These are phyloP conservation scores for Lithosia quadra DNA, from an alignment of 2,888 invertebrate species.

Conservation along the genomic window DNA sequence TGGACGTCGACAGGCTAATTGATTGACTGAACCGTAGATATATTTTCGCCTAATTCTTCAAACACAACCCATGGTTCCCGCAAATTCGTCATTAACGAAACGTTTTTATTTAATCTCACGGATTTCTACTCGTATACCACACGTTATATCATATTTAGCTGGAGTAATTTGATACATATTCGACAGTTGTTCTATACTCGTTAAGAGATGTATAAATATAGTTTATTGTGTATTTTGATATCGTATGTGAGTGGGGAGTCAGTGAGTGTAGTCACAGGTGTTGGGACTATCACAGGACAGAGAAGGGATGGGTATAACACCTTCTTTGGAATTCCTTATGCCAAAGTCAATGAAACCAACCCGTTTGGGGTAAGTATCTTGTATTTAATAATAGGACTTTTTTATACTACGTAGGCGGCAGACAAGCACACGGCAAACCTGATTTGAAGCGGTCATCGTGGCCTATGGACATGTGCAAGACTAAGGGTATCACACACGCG, in stretches of 20 bases:
- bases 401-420: no score
- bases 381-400: background rate
- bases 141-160: background rate
- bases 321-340: slow-evolving; percentile 74
- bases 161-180: background rate
- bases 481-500: no score
- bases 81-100: no score
- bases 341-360: slow-evolving; percentile 62
- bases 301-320: slow-evolving; percentile 61
- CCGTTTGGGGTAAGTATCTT: slow-evolving; percentile 76
- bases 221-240: slow-evolving; percentile 12
- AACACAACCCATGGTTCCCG: no score
- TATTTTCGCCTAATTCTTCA: no score
- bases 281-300: slow-evolving; percentile 61
- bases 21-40: no score
- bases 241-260: slow-evolving; percentile 13
- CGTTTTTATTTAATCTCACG: background rate
- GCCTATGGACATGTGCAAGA: no score
- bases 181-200: slow-evolving; percentile 1
- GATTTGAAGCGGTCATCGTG: no score
- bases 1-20: no score
- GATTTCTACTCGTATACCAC: background rate
- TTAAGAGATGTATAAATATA: slow-evolving; percentile 13
- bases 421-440: no score
- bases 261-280: slow-evolving; percentile 50